Base-by-base conservation (phyloP, 2,113 vertebrate genomes). In the Sapajus apella region DNA sequence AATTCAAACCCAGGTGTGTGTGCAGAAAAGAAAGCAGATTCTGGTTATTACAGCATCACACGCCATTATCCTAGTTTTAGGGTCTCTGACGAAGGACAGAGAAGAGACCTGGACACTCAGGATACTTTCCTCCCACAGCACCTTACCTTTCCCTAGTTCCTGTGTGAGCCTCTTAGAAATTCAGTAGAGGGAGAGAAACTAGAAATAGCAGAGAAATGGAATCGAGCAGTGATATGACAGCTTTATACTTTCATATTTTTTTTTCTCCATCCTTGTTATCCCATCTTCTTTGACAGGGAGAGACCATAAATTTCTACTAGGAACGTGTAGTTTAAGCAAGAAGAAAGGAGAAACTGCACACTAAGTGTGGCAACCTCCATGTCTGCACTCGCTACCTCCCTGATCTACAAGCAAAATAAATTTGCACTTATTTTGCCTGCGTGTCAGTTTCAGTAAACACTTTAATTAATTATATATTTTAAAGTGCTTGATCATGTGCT, bases 401-500 rank as follows among this genome's bases (percentile, higher is more conserved):
- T 77, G 21, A 52, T 76, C 18, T 11, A 4, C 50, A 50, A 58
- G n/a, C 52, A 52, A 52, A 52, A 52, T 52, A 52, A 17, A 52
- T 95, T 90, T 94, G 43, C 68, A 80, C 40, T 47, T 86, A 92
- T 87, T 87, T 75, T 95, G n/a, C 50, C 75, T 91, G 32, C 27
- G 43, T 94, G 32, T 90, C 66, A 14, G 61, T 94, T 91, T 95
- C 50, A 72, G 47, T 95, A 96, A 97, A 96, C 79, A 83, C 25
- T 89, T 96, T 93, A 97, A 91, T 95, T 95, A 97, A 95, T 96
- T 68, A 83, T 64, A 87, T 91, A 86, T 91, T 89, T 98, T 91
- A 87, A 95, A 97, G 82, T 93, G 43, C 25, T 88, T 83, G 91
- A 90, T 80, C 90, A 73, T 50, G 16, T 82, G 73, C 58, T 20